Evolutionary conservation across 64 coral and sea anemone species (phyloP).

Genomic region (Exaiptasia diaphana): DNA sequence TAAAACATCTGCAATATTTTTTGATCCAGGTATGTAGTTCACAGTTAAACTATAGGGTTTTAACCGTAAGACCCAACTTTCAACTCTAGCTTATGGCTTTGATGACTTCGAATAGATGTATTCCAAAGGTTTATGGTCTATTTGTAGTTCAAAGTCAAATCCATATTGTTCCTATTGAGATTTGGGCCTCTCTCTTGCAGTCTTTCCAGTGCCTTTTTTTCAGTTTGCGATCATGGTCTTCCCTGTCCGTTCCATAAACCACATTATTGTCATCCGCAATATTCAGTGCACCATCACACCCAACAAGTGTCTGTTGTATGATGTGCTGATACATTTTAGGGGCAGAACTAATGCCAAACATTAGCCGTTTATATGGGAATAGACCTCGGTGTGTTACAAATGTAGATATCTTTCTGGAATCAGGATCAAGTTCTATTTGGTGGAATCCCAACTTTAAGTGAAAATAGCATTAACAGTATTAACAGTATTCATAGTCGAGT

Average conservation of each 20-base stretch:
- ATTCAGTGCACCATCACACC: conserved; percentile 26
- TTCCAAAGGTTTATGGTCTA: conserved; percentile 59
- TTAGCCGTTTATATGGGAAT: conserved; percentile 33
- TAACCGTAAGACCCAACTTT: conserved; percentile 34
- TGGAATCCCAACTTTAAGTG: conserved; percentile 33
- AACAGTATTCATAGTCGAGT: too few relatives aligned
- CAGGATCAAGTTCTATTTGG: not conserved
- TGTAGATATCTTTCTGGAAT: not conserved
- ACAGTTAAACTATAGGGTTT: conserved; percentile 20
- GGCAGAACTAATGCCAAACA: conserved; percentile 25
- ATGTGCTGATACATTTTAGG: conserved; percentile 19
- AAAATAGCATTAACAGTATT: too few relatives aligned
- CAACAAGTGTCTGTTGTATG: conserved; percentile 1
- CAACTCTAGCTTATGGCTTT: conserved; percentile 37
- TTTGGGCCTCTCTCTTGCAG: conserved; percentile 23
- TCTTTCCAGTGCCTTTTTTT: not conserved
- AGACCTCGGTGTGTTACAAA: conserved; percentile 25
- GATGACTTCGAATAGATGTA: conserved; percentile 29
- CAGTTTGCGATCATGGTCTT: conserved; percentile 13
- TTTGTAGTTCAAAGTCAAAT: conserved; percentile 9
- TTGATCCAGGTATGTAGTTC: conserved; percentile 11
- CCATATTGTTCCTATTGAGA: conserved; percentile 30
- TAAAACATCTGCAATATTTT: conserved; percentile 17
- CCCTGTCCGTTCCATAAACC: conserved; percentile 22
- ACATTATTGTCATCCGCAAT: conserved; percentile 51